Percentiles rank a stretch among this genome's conserved stretches.
These are phyloP conservation scores for Limonius californicus DNA, from an alignment of 1,140 invertebrate genomes.

Conservation along the genomic window DNA sequence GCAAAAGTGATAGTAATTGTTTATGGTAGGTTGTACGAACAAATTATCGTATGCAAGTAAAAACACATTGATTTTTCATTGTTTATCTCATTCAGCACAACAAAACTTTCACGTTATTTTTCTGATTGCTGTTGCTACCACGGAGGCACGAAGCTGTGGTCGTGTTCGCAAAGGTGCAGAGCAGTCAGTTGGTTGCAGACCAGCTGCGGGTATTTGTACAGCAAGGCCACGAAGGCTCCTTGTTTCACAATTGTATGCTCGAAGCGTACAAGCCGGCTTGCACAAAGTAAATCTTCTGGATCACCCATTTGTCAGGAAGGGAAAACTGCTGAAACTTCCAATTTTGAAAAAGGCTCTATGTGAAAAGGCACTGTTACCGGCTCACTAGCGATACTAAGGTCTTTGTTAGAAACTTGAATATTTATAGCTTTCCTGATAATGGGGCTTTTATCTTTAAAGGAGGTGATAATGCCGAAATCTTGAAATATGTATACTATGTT, in stretches of 20 bases:
- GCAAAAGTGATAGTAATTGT: not conserved
- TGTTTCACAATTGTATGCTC: not conserved
- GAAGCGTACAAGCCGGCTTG: not conserved
- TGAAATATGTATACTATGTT: not conserved
- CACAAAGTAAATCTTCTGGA: not conserved
- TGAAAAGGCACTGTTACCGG: no score
- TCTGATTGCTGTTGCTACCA: no score
- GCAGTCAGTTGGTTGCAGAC: constrained; percentile 35
- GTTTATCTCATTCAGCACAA: not conserved
- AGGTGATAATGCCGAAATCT: no score
- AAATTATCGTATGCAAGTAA: no score
- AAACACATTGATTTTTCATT: not conserved
- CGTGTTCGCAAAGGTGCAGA: constrained; percentile 39
- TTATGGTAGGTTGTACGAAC: not conserved
- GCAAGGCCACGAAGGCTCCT: not conserved
- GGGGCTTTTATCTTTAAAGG: not conserved
- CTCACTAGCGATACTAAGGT: not conserved
- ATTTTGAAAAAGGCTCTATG: no score
- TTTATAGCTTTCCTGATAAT: constrained; percentile 8
- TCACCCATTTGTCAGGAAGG: constrained; percentile 5
- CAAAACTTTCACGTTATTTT: not conserved
- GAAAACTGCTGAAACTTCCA: not conserved
- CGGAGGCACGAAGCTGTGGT: constrained; percentile 40
- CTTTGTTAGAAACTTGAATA: not conserved
- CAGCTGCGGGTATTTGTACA: constrained; percentile 34